These are phyloP conservation scores for Myotis lucifugus DNA, from an alignment of 2,113 vertebrate species.

Conservation along the genomic window DNA sequence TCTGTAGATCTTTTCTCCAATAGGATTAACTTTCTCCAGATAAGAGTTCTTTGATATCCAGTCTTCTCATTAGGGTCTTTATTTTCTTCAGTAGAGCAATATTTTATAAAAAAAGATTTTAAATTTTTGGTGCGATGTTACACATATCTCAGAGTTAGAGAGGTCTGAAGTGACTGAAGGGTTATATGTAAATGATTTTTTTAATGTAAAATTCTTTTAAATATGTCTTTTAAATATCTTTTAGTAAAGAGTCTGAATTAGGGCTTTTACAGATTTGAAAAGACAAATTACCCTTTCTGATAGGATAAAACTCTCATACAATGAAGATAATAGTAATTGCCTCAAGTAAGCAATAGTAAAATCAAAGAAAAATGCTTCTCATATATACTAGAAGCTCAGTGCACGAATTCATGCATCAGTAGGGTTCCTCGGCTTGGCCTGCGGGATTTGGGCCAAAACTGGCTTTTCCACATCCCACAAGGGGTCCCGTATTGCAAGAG, in stretches of 20 bases:
- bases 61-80: neutral
- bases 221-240: neutral
- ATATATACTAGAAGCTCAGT: neutral
- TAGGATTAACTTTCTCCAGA: neutral
- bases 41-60: neutral
- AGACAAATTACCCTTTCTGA: neutral
- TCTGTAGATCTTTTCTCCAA: neutral
- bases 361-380: neutral
- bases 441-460: too few relatives aligned
- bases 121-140: neutral
- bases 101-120: neutral
- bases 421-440: too few relatives aligned
- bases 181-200: neutral
- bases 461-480: too few relatives aligned
- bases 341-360: neutral
- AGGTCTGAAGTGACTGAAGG: neutral
- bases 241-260: constrained; percentile 27
- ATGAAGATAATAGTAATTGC: neutral
- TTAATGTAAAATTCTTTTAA: neutral
- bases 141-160: neutral
- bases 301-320: neutral
- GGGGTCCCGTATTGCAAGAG: too few relatives aligned
- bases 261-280: constrained; percentile 1
- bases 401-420: too few relatives aligned
- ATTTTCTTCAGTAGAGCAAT: neutral